Evolutionary conservation across 2,113 vertebrate species (phyloP).

Genomic region (Callithrix jacchus): DNA sequence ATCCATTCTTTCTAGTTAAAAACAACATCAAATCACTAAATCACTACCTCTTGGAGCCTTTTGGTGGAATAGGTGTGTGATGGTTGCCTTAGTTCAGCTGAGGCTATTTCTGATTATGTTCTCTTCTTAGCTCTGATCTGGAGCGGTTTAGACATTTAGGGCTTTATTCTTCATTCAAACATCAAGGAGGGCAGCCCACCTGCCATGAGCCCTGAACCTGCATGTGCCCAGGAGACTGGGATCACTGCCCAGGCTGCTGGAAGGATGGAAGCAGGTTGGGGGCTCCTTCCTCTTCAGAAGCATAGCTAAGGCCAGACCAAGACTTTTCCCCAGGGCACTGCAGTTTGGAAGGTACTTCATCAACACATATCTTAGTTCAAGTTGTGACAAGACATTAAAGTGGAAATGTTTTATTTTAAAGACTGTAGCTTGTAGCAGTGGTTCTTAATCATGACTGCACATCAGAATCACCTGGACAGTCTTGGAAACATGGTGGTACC

Average conservation of each 20-base stretch:
- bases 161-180: not conserved
- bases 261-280: not conserved
- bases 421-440: not conserved
- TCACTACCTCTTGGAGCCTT: not conserved
- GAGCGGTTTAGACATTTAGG: not conserved
- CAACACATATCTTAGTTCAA: not conserved
- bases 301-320: not conserved
- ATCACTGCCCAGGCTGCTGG: not conserved
- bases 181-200: not conserved
- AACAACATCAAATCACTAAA: not conserved
- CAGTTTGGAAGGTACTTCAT: not conserved
- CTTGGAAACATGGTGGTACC: not conserved
- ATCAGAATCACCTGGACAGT: not conserved
- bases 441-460: not conserved
- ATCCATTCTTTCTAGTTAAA: not conserved
- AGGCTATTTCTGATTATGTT: not conserved
- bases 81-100: not conserved
- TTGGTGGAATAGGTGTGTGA: not conserved
- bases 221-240: not conserved
- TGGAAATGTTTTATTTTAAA: constrained; percentile 28
- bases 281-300: not conserved
- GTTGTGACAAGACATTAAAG: not conserved
- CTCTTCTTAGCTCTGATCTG: not conserved
- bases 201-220: not conserved
- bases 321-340: not conserved